Conservation (phyloP, 2,113 vertebrate genomes). For the Camelus bactrianus region DNA sequence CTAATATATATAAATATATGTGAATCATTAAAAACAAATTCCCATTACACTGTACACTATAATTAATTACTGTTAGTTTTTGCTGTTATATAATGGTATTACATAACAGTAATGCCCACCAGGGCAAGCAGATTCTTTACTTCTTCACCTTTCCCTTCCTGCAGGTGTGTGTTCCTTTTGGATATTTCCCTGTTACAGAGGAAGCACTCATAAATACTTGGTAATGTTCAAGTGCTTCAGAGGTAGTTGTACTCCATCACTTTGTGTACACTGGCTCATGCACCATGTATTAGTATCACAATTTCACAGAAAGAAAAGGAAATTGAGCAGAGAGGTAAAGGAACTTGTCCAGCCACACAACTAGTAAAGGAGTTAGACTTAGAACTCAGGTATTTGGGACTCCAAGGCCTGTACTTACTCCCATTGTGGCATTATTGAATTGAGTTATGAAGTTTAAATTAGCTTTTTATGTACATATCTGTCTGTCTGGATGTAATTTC, state of each 20-base stretch:
- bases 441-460: conserved; percentile 13
- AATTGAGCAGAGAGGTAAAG: conserved; percentile 27
- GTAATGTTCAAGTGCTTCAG: background rate
- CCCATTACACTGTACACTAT: background rate
- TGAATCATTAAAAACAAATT: background rate
- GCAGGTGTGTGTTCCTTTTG: background rate
- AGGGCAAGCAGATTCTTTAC: background rate
- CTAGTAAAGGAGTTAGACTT: conserved; percentile 1
- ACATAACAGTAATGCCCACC: background rate
- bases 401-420: background rate
- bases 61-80: background rate
- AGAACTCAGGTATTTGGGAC: background rate
- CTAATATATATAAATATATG: background rate
- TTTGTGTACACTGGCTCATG: background rate
- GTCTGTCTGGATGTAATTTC: conserved; percentile 26
- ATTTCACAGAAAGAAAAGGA: conserved; percentile 38
- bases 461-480: background rate
- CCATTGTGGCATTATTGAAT: background rate
- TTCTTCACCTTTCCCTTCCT: background rate
- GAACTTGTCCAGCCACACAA: background rate
- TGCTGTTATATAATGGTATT: background rate
- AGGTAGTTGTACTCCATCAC: background rate
- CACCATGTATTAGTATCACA: background rate
- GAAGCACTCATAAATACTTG: background rate
- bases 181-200: background rate